phyloP scores from a whole-genome alignment of 1,140 invertebrate species.

The Plodia interpunctella region DNA sequence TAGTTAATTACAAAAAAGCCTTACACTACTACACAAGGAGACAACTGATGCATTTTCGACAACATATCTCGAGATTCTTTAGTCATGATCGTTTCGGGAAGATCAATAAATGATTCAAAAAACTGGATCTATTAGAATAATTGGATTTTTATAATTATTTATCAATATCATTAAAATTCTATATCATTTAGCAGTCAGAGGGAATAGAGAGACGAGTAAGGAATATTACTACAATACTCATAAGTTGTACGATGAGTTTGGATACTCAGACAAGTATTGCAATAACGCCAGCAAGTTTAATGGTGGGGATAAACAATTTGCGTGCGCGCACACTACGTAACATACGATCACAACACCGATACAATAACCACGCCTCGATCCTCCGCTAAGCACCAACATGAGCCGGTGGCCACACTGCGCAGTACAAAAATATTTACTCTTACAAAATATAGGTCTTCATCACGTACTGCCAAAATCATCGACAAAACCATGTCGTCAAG shows the following conservation, averaged over 20 bases:
- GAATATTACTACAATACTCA: background rate
- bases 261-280: background rate
- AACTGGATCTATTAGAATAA: background rate
- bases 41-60: slow-evolving; percentile 13
- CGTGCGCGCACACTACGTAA: slow-evolving; percentile 10
- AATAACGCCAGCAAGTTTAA: background rate
- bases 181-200: slow-evolving; percentile 15
- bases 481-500: background rate
- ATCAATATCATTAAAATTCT: slow-evolving; percentile 17
- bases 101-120: background rate
- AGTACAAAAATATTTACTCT: slow-evolving; percentile 50
- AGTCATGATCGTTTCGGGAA: slow-evolving; percentile 1
- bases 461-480: background rate
- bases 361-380: slow-evolving; percentile 27
- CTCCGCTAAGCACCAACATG: slow-evolving; percentile 64
- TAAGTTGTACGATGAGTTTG: no score
- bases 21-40: slow-evolving; percentile 25
- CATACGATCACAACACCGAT: slow-evolving; percentile 42
- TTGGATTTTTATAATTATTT: background rate
- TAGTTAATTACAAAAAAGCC: slow-evolving; percentile 38
- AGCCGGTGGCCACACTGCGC: slow-evolving; percentile 58
- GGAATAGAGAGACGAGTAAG: background rate
- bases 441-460: slow-evolving; percentile 31
- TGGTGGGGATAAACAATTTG: background rate
- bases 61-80: slow-evolving; percentile 1